phyloP scores from a whole-genome alignment of 2,888 invertebrate genomes.

The Drosophila recens region DNA sequence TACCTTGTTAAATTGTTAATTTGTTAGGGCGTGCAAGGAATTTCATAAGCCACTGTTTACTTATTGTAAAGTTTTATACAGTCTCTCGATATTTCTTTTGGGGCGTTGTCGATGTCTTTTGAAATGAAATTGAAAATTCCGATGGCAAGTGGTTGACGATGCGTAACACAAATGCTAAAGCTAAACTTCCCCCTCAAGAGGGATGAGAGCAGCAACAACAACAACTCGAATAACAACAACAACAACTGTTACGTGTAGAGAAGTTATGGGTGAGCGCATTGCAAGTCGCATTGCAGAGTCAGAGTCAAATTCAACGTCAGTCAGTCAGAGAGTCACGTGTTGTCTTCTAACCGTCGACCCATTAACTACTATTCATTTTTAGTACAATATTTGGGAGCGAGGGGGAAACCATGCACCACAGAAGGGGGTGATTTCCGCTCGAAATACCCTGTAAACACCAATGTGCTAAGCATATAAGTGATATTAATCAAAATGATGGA shows the following conservation, averaged over 20 bases:
- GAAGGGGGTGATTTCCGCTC: slow-evolving; percentile 31
- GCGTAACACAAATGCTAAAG: slow-evolving; percentile 51
- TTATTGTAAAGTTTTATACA: slow-evolving; percentile 24
- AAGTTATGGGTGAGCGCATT: slow-evolving; percentile 58
- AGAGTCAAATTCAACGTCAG: no score
- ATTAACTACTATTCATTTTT: slow-evolving; percentile 23
- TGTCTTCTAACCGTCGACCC: slow-evolving; percentile 39
- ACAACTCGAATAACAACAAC: slow-evolving; percentile 28
- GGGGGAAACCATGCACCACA: neutral
- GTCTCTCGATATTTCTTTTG: slow-evolving; percentile 45
- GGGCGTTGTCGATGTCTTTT: slow-evolving; percentile 54
- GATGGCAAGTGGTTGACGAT: slow-evolving; percentile 68
- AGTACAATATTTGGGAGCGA: slow-evolving; percentile 1
- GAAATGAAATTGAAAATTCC: slow-evolving; percentile 68
- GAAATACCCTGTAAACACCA: slow-evolving; percentile 26
- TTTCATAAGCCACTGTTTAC: slow-evolving; percentile 33
- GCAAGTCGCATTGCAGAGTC: slow-evolving; percentile 9
- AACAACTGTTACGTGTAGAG: slow-evolving; percentile 15
- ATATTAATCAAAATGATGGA: no score
- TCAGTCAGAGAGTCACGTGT: slow-evolving; percentile 28
- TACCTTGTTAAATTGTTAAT: slow-evolving; percentile 18
- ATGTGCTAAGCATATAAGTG: neutral
- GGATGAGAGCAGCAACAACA: slow-evolving; percentile 6
- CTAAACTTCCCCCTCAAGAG: slow-evolving; percentile 4
- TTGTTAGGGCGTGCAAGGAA: slow-evolving; percentile 18